phyloP scores from a whole-genome alignment of 2,888 invertebrate genomes.

The Onthophagus sagittarius region DNA sequence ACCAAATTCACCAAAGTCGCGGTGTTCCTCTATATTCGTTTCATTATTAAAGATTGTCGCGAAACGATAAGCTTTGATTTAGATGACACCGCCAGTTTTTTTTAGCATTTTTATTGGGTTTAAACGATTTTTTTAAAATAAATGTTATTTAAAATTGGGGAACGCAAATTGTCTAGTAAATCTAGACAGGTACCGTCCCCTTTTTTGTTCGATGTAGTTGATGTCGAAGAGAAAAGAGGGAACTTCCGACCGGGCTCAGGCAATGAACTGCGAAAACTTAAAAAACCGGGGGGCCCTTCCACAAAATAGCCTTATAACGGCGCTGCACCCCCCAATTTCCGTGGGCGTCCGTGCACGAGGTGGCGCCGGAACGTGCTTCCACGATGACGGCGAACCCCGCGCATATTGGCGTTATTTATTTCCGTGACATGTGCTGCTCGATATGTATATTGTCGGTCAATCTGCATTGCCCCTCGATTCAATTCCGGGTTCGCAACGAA shows the following conservation, averaged over 20 bases:
- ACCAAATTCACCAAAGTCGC: background rate
- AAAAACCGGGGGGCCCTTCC: slow-evolving; percentile 25
- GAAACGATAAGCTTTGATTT: background rate
- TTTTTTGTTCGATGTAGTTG: background rate
- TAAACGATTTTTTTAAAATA: background rate
- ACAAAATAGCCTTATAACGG: slow-evolving; percentile 38
- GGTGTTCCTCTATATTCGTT: background rate
- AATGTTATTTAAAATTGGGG: background rate
- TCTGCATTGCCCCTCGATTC: slow-evolving; percentile 42
- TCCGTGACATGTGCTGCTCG: slow-evolving; percentile 46
- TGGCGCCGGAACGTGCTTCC: slow-evolving; percentile 36
- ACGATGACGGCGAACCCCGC: slow-evolving; percentile 29
- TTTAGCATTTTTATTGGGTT: background rate
- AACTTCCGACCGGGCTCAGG: slow-evolving; percentile 5
- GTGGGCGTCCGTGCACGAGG: slow-evolving; percentile 31
- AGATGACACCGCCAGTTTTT: background rate
- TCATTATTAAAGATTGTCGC: background rate
- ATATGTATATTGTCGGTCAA: slow-evolving; percentile 49
- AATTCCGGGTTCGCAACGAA: slow-evolving; percentile 27
- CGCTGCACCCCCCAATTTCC: slow-evolving; percentile 26
- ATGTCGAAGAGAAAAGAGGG: background rate
- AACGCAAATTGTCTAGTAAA: background rate
- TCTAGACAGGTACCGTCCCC: background rate
- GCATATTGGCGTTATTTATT: slow-evolving; percentile 48
- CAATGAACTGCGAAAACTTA: slow-evolving; percentile 33